These are phyloP conservation scores for Diabrotica virgifera DNA, from an alignment of 1,140 invertebrate genomes.

Conservation along the genomic window DNA sequence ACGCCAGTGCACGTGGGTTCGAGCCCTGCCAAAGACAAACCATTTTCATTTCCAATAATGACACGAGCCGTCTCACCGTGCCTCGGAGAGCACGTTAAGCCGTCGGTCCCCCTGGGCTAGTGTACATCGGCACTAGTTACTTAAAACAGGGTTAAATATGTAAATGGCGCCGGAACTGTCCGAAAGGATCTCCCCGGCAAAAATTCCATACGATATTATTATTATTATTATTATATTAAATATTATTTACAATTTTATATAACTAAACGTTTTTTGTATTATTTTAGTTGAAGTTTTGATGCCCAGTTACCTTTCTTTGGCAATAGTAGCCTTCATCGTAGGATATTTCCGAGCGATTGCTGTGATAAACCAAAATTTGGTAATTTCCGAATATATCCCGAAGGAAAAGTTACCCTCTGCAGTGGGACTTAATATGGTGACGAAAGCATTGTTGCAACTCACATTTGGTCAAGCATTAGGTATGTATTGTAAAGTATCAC, in stretches of 20 bases:
- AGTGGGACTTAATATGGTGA: constrained; percentile 69
- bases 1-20: too few relatives aligned
- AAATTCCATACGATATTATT: too few relatives aligned
- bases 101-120: too few relatives aligned
- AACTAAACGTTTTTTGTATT: background rate
- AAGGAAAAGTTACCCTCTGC: constrained; percentile 62
- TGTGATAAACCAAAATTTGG: constrained; percentile 67
- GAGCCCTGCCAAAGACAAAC: too few relatives aligned
- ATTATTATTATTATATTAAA: too few relatives aligned
- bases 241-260: background rate
- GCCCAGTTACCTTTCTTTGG: constrained; percentile 46
- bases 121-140: too few relatives aligned
- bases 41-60: too few relatives aligned
- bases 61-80: too few relatives aligned
- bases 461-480: constrained; percentile 65
- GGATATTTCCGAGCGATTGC: constrained; percentile 64
- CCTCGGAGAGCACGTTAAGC: too few relatives aligned
- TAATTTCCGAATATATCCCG: constrained; percentile 63
- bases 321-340: constrained; percentile 53
- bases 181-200: too few relatives aligned
- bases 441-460: constrained; percentile 66
- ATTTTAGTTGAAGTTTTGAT: constrained; percentile 27
- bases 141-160: too few relatives aligned
- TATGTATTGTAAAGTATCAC: constrained; percentile 39
- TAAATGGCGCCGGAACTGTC: too few relatives aligned